Base-by-base conservation (phyloP, 2,797 vertebrate genomes). In the Melopsittacus undulatus region DNA sequence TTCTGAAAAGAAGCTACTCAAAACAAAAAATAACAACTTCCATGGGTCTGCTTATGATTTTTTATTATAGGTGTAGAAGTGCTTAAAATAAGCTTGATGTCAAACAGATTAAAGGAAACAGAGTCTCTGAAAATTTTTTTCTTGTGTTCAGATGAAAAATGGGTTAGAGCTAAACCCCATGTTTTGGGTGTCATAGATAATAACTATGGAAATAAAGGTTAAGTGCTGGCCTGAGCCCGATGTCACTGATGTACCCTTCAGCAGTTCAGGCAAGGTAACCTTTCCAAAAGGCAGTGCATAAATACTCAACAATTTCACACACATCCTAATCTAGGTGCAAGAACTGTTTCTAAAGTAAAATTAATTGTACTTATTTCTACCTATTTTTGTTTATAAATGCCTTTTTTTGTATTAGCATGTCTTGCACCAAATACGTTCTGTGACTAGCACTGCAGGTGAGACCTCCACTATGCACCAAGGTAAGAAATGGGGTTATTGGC, bases 201-300 rank as follows among this genome's bases (percentile, higher is more conserved):
- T 38, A 95, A 48, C 56, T 57, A 56, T 13, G 64, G 78, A 92
- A 93, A 83, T 38, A 69, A 68, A 92, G 21, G n/a, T 74, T 64
- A 42, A 80, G 22, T n/a, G 26, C 59, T 93, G 66, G 59, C 56
- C 74, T 63, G 70, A 88, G 30, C 11, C 27, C 5, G 0, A 4
- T 42, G 43, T 7, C 59, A 59, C 40, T 51, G 26, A 24, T 12
- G 14, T 17, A 76, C 68, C 32, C 18, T 61, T 84, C n/a, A 30
- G 26, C 26, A 73, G n/a, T 8, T 46, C 43, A 69, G 57, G 49
- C 72, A 66, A 70, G 13, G 30, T 11, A 49, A 57, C 2, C 7
- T 72, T 70, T 81, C 34, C 34, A 51, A 66, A 92, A 85, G 62
- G 36, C 7, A 36, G 5, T 16, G 22, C 10, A 57, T 40, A 67